A percentile compares a stretch with the other conserved stretches of the same genome.
Conservation (phyloP, 64 coral and sea anemone species). For the Catalaphyllia jardinei region DNA sequence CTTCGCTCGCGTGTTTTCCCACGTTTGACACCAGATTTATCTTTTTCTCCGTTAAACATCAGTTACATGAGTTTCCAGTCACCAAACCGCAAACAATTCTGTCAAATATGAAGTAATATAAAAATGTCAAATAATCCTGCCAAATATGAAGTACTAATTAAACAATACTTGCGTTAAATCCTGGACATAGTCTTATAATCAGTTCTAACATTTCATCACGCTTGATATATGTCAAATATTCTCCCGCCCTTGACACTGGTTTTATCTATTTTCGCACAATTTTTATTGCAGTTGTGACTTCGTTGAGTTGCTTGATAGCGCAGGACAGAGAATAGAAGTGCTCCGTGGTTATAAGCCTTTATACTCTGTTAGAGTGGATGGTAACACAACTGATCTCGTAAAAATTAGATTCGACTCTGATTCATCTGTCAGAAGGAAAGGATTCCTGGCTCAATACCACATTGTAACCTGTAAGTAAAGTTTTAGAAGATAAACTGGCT, state of each 20-base stretch:
- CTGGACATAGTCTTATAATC: too few relatives aligned
- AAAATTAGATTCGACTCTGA: background rate
- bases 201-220: background rate
- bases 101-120: too few relatives aligned
- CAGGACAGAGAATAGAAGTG: background rate
- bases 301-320: background rate
- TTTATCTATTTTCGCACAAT: background rate
- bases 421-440: background rate
- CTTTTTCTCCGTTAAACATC: too few relatives aligned
- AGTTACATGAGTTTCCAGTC: too few relatives aligned
- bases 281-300: background rate
- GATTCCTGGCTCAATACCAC: background rate
- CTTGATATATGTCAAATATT: background rate
- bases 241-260: background rate
- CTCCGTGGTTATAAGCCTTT: background rate
- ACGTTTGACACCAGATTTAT: too few relatives aligned
- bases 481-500: background rate
- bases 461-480: background rate
- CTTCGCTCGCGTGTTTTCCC: too few relatives aligned
- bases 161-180: too few relatives aligned
- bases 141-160: too few relatives aligned
- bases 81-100: too few relatives aligned
- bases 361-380: background rate
- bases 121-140: too few relatives aligned
- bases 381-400: background rate